Evolutionary conservation across 2,113 vertebrate genomes (phyloP).

Genomic region (Microtus oregoni): DNA sequence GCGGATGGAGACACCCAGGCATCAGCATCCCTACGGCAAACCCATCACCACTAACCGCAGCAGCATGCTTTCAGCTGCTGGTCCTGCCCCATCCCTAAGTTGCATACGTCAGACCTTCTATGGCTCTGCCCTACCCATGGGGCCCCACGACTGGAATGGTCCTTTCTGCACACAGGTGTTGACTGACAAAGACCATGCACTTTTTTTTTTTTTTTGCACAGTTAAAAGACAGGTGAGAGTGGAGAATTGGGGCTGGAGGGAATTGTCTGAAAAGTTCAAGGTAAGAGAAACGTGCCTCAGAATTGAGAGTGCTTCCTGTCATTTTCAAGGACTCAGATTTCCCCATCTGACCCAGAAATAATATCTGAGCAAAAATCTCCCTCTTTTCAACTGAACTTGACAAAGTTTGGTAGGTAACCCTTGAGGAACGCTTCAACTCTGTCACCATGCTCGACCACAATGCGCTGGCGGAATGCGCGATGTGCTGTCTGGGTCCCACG

Average conservation of each 20-base stretch:
- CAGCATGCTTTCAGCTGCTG: constrained; percentile 88
- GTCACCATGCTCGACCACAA: constrained; percentile 66
- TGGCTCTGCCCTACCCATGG: constrained; percentile 83
- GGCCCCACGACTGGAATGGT: constrained; percentile 81
- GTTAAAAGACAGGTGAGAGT: constrained; percentile 73
- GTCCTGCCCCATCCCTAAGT: constrained; percentile 91
- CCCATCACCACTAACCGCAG: constrained; percentile 79
- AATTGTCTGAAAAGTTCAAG: constrained; percentile 81
- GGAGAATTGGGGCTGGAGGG: constrained; percentile 60
- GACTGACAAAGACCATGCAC: constrained; percentile 90
- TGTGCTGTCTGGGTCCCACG: constrained; percentile 50
- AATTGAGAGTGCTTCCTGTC: constrained; percentile 76
- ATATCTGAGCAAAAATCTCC: constrained; percentile 79
- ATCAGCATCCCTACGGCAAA: constrained; percentile 84
- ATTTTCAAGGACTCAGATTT: constrained; percentile 83
- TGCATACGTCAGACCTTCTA: constrained; percentile 92
- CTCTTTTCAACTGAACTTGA: constrained; percentile 76
- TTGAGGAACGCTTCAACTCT: constrained; percentile 68
- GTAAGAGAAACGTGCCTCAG: constrained; percentile 81
- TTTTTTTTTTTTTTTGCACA: constrained; percentile 90
- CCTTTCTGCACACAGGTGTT: constrained; percentile 85
- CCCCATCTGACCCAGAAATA: constrained; percentile 81
- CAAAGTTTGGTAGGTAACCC: constrained; percentile 79
- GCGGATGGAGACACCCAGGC: constrained; percentile 88
- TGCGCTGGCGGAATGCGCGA: constrained; percentile 36